phyloP scores from a whole-genome alignment of 1,140 invertebrate species.

The Drosophila sp. region DNA sequence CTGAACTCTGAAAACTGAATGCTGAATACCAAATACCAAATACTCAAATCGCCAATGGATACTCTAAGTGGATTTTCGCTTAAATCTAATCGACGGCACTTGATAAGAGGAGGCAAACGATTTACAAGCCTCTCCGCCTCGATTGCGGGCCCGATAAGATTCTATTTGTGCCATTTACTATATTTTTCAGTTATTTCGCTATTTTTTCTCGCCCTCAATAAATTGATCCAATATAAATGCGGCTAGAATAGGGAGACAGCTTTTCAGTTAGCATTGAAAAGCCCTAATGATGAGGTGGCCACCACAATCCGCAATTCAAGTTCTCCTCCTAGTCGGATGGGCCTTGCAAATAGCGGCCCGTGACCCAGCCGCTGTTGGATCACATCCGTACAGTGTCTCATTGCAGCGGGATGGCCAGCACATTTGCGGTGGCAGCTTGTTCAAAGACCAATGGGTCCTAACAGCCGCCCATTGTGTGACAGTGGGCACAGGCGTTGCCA shows the following conservation, averaged over 20 bases:
- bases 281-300: not conserved
- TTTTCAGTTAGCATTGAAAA: constrained; percentile 8
- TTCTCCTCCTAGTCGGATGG: not conserved
- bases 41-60: constrained; percentile 11
- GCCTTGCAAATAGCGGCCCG: not conserved
- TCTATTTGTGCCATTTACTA: not conserved
- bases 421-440: constrained; percentile 51
- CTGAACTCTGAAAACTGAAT: constrained; percentile 31
- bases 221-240: constrained; percentile 17
- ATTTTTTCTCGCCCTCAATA: not conserved
- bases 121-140: constrained; percentile 5
- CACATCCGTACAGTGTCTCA: constrained; percentile 66
- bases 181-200: not conserved
- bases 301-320: not conserved
- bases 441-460: constrained; percentile 35
- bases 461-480: constrained; percentile 74
- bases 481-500: constrained; percentile 50
- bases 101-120: not conserved
- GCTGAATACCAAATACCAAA: not conserved
- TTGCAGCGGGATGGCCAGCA: constrained; percentile 59
- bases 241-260: not conserved
- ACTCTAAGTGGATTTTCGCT: constrained; percentile 13
- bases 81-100: constrained; percentile 40
- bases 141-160: constrained; percentile 5
- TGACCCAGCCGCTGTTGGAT: constrained; percentile 46